Base-by-base conservation (phyloP, 2,113 vertebrate species). In the Natator depressus region DNA sequence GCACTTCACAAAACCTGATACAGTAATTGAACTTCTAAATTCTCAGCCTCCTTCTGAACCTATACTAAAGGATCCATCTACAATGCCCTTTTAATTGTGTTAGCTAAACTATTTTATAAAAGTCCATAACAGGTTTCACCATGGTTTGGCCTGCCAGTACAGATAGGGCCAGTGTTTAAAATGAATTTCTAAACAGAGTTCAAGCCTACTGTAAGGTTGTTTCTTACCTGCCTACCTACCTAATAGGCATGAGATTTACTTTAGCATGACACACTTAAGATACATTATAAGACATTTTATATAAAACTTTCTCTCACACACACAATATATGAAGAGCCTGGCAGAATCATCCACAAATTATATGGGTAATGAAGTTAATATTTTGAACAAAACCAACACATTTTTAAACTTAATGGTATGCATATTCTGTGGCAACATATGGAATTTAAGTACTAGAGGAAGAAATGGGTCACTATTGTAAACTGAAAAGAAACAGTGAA, bases 391-490 rank as follows among this genome's bases (percentile, higher is more conserved):
- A 55, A 91, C 27, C 27, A 54, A 62, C 13, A 35, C 59, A 62
- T 7, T 35, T 62, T 5, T 47, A 46, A 50, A 3, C 87, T 85
- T 53, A 80, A 38, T 35, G 51, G 5, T 6, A 75, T n/a, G 6
- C 5, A 50, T 11, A 10, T 0, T 76, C 8, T 46, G 14, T 27
- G 22, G 10, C 22, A 78, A 13, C 10, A 27, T 78, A 78, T 46
- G 6, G 7, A 78, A 25, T 0, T 62, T 89, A 50, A 90, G 51
- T 78, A 17, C 72, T 12, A 88, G 8, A 4, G 8, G 89, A 94
- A 49, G 3, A 94, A 88, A 95, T 75, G 31, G 91, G n/a, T 29
- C 79, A 86, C 19, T n/a, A 22, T 22, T 82, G 31, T 89, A 95
- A 89, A 49, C 27, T 25, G 13, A 10, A 24, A 55, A 35, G 8